A percentile compares a stretch with the other conserved stretches of the same genome.
Conservation (phyloP, 64 coral and sea anemone genomes). For the Trachythela sp. region DNA sequence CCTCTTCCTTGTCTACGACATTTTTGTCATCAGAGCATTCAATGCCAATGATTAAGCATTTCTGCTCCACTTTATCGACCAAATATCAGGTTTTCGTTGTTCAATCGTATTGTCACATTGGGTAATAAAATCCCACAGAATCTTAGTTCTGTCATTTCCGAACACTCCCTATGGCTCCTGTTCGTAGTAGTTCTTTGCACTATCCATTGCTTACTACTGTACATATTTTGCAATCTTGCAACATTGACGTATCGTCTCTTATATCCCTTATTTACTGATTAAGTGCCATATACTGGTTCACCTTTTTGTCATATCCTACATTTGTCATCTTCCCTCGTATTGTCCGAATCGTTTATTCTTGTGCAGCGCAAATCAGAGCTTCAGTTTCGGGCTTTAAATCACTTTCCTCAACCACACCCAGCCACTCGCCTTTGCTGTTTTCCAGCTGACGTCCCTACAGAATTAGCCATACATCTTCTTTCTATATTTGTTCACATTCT, state of each 20-base stretch:
- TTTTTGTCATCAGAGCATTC: not conserved
- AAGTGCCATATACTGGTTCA: slow-evolving; percentile 40
- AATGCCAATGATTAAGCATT: slow-evolving; percentile 18
- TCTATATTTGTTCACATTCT: slow-evolving; percentile 47
- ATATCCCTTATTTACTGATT: slow-evolving; percentile 37
- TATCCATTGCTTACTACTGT: slow-evolving; percentile 55
- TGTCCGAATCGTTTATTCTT: slow-evolving; percentile 39
- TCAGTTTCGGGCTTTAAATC: slow-evolving; percentile 38
- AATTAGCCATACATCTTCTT: slow-evolving; percentile 63
- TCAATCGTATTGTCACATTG: slow-evolving; percentile 37
- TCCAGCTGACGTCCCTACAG: slow-evolving; percentile 41
- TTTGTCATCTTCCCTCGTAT: slow-evolving; percentile 15
- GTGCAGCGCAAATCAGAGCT: slow-evolving; percentile 41
- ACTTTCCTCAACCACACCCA: slow-evolving; percentile 57
- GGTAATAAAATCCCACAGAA: slow-evolving; percentile 56
- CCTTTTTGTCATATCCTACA: slow-evolving; percentile 50
- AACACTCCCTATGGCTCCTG: slow-evolving; percentile 39
- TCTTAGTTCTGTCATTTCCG: slow-evolving; percentile 40
- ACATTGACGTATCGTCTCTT: slow-evolving; percentile 49
- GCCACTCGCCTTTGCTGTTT: slow-evolving; percentile 25
- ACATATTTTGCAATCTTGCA: slow-evolving; percentile 27
- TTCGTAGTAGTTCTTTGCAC: slow-evolving; percentile 59
- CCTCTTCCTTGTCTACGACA: not conserved
- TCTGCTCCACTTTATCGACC: slow-evolving; percentile 15
- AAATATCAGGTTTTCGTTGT: slow-evolving; percentile 47